A percentile compares a stretch with the other conserved stretches of the same genome.
phyloP scores from a whole-genome alignment of 2,888 invertebrate species.

The Hirtodrosophila histrioides region DNA sequence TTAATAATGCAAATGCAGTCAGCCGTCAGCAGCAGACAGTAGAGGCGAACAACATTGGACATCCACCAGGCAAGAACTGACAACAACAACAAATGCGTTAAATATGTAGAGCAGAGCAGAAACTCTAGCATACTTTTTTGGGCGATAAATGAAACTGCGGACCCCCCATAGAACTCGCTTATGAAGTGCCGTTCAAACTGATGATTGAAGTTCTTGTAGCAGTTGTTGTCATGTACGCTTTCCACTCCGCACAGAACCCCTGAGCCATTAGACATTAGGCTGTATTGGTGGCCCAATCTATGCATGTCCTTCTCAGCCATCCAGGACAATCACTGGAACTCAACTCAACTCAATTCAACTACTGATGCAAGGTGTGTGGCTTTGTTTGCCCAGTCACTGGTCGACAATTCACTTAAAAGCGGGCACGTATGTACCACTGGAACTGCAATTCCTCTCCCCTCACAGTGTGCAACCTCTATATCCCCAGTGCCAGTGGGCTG shows the following conservation, averaged over 20 bases:
- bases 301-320: conserved; percentile 50
- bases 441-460: conserved; percentile 8
- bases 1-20: conserved; percentile 56
- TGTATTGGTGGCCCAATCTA: conserved; percentile 33
- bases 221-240: conserved; percentile 24
- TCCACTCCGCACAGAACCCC: background rate
- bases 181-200: conserved; percentile 47
- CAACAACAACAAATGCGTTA: conserved; percentile 38
- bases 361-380: conserved; percentile 43
- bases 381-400: conserved; percentile 60
- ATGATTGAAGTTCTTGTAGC: conserved; percentile 67
- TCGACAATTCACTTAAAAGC: conserved; percentile 72
- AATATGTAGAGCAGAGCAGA: conserved; percentile 29
- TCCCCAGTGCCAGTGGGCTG: background rate
- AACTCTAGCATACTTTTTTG: conserved; percentile 51
- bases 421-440: conserved; percentile 43
- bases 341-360: conserved; percentile 4
- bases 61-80: conserved; percentile 23
- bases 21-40: conserved; percentile 29
- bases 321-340: conserved; percentile 34
- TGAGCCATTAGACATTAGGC: conserved; percentile 58
- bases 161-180: conserved; percentile 12
- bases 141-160: background rate
- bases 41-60: conserved; percentile 18
- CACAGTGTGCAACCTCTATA: conserved; percentile 4